Base-by-base conservation (phyloP, 2,888 invertebrate genomes). In the Platynereis dumerilii region DNA sequence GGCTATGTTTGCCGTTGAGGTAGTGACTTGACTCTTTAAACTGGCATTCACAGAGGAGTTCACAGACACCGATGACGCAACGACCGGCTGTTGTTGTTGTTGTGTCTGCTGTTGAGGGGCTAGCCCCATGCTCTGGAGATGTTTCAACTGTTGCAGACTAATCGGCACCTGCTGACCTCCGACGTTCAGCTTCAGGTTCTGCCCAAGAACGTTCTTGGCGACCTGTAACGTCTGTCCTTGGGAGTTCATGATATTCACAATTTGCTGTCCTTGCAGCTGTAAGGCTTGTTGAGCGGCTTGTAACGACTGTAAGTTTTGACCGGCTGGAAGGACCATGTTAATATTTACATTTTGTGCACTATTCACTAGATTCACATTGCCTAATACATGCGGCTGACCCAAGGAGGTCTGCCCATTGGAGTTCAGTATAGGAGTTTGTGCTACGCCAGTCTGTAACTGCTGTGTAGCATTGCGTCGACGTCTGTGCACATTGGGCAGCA, bases 331-430 rank as follows among this genome's bases (percentile, higher is more conserved):
- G 12, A 61, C 53, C 2, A 61, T 52, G 22, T 61, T 61, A 52
- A 61, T 61, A 24, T 54, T 54, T 27, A 54, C 39, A 29, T 52
- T 53, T 48, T 53, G 61, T 10, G 61, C 55, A 54, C 39, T 54
- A 39, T 53, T 61, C 42, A 61, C 61, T 54, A 60, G 45, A 52
- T 60, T 60, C 29, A 61, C 28, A 24, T 52, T 52, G 22, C 61
- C 55, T n/a, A 61, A 34, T 17, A 61, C 54, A 12, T 61, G 61
- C 2, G 61, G 55, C 39, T 61, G 61, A 20, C 61, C 61, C 2
- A 61, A 15, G 1, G 61, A 20, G 26, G 27, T 20, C 7, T 34
- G 34, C 7, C 34, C 34, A 34, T 34, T 34, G 12, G 34, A 34
- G 34, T 34, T 34, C 12, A 34, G 34, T 34, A 34, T 12, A 34